Evolutionary conservation across 2,113 vertebrate genomes (phyloP), one percentile per base, ranked within the genome.

Genomic region (Galbula dea): DNA sequence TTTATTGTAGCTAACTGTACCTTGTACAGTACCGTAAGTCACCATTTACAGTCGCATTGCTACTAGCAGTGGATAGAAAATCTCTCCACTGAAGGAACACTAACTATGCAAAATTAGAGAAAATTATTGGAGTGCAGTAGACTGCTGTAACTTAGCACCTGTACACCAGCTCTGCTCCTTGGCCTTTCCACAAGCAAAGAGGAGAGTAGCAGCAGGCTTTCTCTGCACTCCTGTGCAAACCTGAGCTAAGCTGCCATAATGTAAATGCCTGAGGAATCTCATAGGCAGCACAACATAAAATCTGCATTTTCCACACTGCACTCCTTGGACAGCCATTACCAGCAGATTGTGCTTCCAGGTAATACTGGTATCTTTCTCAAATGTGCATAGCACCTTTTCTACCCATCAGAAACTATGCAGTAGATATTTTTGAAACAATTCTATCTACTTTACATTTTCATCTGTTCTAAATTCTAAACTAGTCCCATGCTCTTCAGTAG

Each of bases 231-330:
- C 36, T 7, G 23, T 9, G 26, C 29, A 41, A 32, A n/a, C 34
- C 52, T 4, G 39, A 34, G 39, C 71, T 32, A 27, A 20, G 72
- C 34, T 49, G 34, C 29, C 48, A 3, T 7, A 26, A 45, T 0
- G 7, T 3, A 34, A 41, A 46, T 2, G 19, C 52, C 34, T 3
- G 0, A 7, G 2, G 12, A 32, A 34, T n/a, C 52, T 59, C 61
- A 3, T 3, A 10, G 0, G 11, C 9, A 43, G 30, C 8, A 3
- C 3, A 32, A n/a, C 3, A 20, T 4, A 41, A 66, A 39, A 55
- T 7, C 54, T 27, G 19, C 10, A 4, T 39, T 62, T 49, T 41
- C 36, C 29, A 14, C 24, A 4, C 14, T 1, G 13, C 0, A 2
- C 29, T 43, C 24, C 66, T 32, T 3, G 58, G 46, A 45, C 45